Base-by-base conservation (phyloP, 2,113 vertebrate genomes). In the Nansenia antarctica region DNA sequence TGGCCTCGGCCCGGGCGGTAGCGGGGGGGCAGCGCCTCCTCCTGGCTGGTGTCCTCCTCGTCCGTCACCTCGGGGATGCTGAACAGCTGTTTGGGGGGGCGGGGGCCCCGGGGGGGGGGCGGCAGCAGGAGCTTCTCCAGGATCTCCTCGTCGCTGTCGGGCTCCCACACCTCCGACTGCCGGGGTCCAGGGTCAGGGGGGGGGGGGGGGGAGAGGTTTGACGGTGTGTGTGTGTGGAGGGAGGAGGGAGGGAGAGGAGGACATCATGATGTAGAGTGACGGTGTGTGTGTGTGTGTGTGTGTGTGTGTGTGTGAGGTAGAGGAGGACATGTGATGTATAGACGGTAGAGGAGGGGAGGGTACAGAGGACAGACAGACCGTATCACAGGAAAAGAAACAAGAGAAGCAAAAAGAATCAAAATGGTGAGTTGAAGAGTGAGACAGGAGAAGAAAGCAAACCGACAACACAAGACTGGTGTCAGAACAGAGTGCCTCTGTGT, bases 131-230 rank as follows among this genome's bases (percentile, higher is more conserved):
- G 94, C 83, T 90, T 93, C 88, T 97, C 96, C 79, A 95, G 82
- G 81, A 95, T 89, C 68, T 98, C 96, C 80, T 98, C 98, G 61
- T 98, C 96, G 29, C 96, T 98, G 91, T 98, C 97, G 45, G 92
- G 87, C 83, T 95, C 94, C 82, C 89, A 90, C 67, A 82, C 88
- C 78, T 92, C 86, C 60, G 91, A 88, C 84, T 96, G 85, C 35
- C 42, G 20, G 14, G 65, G 34, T 37, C 52, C 69, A 52, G 14
- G 53, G 35, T 42, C 67, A 29, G 63, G 67, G 69, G 57, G 49
- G 47, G 62, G 71, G 14, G 39, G 26, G 29, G 12, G 29, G 27
- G 14, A 31, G 4, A 22, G 26, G 49, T 29, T 20, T 26, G 52
- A 26, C 11, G 52, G 52, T 22, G 20, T 1, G 52, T 1, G 52